phyloP scores from a whole-genome alignment of 2,888 invertebrate species.

The Brassicogethes aeneus region DNA sequence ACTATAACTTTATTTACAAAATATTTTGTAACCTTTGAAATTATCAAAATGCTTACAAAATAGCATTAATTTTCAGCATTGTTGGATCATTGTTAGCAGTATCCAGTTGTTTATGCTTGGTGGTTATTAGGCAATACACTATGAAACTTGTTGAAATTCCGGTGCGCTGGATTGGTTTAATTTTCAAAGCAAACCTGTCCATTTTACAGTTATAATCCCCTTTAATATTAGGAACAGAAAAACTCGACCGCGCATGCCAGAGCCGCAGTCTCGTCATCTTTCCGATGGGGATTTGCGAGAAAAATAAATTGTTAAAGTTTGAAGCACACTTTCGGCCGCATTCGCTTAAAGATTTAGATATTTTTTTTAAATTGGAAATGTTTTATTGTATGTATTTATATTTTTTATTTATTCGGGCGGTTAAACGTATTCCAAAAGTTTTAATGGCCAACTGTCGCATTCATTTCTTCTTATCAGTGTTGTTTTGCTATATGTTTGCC shows the following conservation, averaged over 20 bases:
- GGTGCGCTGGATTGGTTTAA: too few species aligned
- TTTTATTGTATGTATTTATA: conserved; percentile 11
- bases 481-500: too few species aligned
- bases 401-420: background rate
- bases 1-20: too few species aligned
- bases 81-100: too few species aligned
- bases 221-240: background rate
- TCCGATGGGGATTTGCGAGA: conserved; percentile 1
- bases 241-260: background rate
- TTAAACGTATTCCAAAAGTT: background rate
- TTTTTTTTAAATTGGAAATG: conserved; percentile 15
- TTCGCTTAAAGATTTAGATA: conserved; percentile 14
- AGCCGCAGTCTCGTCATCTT: background rate
- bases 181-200: background rate
- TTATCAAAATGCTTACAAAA: too few species aligned
- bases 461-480: too few species aligned
- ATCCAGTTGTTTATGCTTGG: too few species aligned
- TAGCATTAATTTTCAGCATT: too few species aligned
- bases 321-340: conserved; percentile 7
- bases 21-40: too few species aligned
- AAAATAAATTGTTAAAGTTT: conserved; percentile 15
- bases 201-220: background rate
- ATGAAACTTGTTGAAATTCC: too few species aligned
- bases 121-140: too few species aligned
- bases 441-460: background rate